phyloP scores from a whole-genome alignment of 2,888 invertebrate genomes.

The Drosophila mimica region DNA sequence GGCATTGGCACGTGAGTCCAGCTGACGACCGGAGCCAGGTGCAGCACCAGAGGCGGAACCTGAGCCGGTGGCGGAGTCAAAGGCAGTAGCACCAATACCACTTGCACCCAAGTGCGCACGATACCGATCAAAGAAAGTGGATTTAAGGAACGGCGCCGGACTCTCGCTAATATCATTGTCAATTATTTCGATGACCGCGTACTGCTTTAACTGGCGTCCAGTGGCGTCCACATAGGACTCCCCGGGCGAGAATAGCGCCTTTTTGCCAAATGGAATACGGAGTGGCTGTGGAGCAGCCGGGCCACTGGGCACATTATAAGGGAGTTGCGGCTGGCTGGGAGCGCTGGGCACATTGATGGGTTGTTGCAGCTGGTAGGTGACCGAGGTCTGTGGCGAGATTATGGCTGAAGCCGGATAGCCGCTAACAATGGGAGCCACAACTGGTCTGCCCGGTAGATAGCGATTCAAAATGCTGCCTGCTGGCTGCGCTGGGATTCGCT shows the following conservation, averaged over 20 bases:
- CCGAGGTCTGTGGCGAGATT: slow-evolving; percentile 22
- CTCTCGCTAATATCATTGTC: slow-evolving; percentile 82
- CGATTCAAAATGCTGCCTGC: slow-evolving; percentile 40
- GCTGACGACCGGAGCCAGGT: slow-evolving; percentile 57
- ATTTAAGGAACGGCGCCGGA: slow-evolving; percentile 75
- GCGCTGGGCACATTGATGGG: not conserved
- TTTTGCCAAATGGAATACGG: slow-evolving; percentile 78
- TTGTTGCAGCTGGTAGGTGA: slow-evolving; percentile 41
- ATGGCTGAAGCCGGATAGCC: slow-evolving; percentile 42
- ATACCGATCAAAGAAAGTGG: slow-evolving; percentile 71
- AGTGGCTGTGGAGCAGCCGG: slow-evolving; percentile 54
- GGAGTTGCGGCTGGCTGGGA: slow-evolving; percentile 39
- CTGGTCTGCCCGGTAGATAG: slow-evolving; percentile 36
- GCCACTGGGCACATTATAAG: slow-evolving; percentile 53
- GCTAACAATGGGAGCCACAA: slow-evolving; percentile 19
- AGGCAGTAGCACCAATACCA: slow-evolving; percentile 36
- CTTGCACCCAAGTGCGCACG: slow-evolving; percentile 73
- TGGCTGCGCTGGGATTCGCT: slow-evolving; percentile 48
- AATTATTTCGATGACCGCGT: slow-evolving; percentile 84
- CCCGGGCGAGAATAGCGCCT: slow-evolving; percentile 68
- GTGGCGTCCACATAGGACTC: slow-evolving; percentile 76
- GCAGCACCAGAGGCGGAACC: not conserved
- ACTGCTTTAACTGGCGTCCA: slow-evolving; percentile 84
- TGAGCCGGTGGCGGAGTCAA: slow-evolving; percentile 6
- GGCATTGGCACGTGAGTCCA: slow-evolving; percentile 69